Evolutionary conservation across 2,113 vertebrate species (phyloP).

Genomic region (Nannobrachium achirus): DNA sequence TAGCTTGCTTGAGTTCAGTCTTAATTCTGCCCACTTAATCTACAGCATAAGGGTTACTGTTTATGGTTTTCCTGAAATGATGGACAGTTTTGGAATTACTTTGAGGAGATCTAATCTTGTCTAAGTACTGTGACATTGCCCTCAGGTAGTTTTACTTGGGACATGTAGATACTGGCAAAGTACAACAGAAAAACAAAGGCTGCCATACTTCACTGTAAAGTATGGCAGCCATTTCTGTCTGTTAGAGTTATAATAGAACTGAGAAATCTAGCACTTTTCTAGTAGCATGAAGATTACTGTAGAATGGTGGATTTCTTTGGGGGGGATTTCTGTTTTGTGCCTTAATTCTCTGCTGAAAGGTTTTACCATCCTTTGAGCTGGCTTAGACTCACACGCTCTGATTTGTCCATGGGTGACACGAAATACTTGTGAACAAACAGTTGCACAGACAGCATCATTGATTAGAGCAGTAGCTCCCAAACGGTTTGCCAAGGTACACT

Average conservation of each 20-base stretch:
- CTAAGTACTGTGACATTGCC: neutral
- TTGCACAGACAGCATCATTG: too few species aligned
- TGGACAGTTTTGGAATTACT: neutral
- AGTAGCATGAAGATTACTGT: constrained; percentile 70
- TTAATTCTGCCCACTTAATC: too few species aligned
- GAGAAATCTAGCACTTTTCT: constrained; percentile 43
- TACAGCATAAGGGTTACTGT: neutral
- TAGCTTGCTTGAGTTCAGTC: too few species aligned
- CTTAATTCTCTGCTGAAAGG: constrained; percentile 68
- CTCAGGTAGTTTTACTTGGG: neutral
- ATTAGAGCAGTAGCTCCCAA: too few species aligned
- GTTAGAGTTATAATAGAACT: constrained; percentile 15
- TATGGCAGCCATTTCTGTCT: neutral
- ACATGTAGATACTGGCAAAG: neutral
- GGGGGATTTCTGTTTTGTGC: constrained; percentile 67
- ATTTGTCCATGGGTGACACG: constrained; percentile 55
- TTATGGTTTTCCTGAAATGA: neutral
- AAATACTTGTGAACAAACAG: constrained; percentile 23
- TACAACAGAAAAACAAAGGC: neutral
- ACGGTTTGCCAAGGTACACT: too few species aligned
- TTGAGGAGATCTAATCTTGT: neutral
- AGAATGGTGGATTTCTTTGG: constrained; percentile 60
- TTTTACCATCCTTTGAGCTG: constrained; percentile 61
- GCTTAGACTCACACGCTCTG: constrained; percentile 63
- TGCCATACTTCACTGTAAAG: neutral